phyloP scores from a whole-genome alignment of 2,888 invertebrate species.

The Ptilodon capucinus region DNA sequence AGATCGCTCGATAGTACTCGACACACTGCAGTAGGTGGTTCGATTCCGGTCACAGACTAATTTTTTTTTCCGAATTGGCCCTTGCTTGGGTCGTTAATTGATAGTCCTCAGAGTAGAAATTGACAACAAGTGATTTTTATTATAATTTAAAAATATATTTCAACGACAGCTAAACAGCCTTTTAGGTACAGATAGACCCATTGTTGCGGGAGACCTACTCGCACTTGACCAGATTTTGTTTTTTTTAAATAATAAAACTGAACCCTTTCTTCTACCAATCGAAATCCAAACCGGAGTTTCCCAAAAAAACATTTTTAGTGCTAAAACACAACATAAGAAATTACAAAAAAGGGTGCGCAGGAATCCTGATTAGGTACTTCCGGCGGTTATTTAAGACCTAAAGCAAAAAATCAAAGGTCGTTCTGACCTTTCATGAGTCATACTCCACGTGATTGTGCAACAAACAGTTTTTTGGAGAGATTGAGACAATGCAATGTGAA shows the following conservation, averaged over 20 bases:
- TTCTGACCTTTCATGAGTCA: slow-evolving; percentile 8
- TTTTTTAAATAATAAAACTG: neutral
- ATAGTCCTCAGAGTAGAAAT: too few relatives aligned
- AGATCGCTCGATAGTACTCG: too few relatives aligned
- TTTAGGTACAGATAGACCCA: too few relatives aligned
- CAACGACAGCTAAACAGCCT: too few relatives aligned
- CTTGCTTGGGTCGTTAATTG: too few relatives aligned
- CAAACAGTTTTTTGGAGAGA: neutral
- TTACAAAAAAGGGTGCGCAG: slow-evolving; percentile 58
- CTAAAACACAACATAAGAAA: slow-evolving; percentile 40
- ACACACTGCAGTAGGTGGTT: too few relatives aligned
- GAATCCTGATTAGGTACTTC: slow-evolving; percentile 75
- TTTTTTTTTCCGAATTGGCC: too few relatives aligned
- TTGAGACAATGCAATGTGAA: neutral
- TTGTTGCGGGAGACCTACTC: too few relatives aligned
- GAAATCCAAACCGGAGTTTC: slow-evolving; percentile 9
- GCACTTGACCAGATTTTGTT: too few relatives aligned
- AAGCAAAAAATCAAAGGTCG: slow-evolving; percentile 73
- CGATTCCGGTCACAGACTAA: too few relatives aligned
- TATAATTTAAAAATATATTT: too few relatives aligned
- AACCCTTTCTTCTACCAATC: neutral
- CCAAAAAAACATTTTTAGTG: slow-evolving; percentile 11
- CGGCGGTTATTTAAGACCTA: slow-evolving; percentile 63
- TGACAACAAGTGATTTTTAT: too few relatives aligned
- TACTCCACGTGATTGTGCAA: neutral